Percentiles rank a stretch among this genome's conserved stretches.
These are phyloP conservation scores for Leptarthrus brevirostris DNA, from an alignment of 2,888 invertebrate species.

Conservation along the genomic window DNA sequence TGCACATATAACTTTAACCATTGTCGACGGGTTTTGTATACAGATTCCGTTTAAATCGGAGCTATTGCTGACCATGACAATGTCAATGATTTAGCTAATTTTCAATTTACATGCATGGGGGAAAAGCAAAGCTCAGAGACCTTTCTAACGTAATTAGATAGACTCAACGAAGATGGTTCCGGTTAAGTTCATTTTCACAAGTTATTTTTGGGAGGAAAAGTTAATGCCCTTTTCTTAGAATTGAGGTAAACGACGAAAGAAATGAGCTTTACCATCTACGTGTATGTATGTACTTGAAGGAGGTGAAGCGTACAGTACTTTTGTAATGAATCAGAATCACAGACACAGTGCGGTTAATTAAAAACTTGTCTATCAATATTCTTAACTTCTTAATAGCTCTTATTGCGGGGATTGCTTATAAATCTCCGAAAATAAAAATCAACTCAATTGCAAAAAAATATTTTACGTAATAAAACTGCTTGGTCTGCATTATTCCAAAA, in stretches of 20 bases:
- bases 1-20: neutral
- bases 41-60: too few species aligned
- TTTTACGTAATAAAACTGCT: too few species aligned
- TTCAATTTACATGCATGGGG: neutral
- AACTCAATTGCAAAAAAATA: too few species aligned
- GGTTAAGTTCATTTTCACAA: conserved; percentile 24
- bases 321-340: too few species aligned
- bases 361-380: neutral
- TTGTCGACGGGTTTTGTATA: too few species aligned
- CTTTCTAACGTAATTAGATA: too few species aligned
- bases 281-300: neutral
- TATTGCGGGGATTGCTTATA: too few species aligned
- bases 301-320: neutral
- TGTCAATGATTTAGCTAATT: neutral
- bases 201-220: neutral
- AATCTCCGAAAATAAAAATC: too few species aligned
- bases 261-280: neutral
- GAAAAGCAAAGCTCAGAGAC: neutral
- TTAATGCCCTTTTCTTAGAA: neutral
- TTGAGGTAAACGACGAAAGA: too few species aligned
- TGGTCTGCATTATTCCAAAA: too few species aligned
- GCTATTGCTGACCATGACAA: too few species aligned
- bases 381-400: too few species aligned
- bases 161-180: neutral
- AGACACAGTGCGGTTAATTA: neutral